Conservation (phyloP, 1,140 invertebrate genomes). For the Oryzaephilus surinamensis region DNA sequence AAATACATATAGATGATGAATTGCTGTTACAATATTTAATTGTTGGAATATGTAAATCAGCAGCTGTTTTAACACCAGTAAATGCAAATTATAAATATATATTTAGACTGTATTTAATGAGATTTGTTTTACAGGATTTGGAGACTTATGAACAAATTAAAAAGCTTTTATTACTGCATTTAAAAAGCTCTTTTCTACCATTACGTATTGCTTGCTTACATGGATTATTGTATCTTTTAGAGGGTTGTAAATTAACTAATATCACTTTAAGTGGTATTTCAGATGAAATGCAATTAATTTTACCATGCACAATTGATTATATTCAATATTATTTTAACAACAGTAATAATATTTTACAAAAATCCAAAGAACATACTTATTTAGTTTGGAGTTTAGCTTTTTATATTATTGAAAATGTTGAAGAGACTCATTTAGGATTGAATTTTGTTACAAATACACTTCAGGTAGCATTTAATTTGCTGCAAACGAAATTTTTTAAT, state of each 20-base stretch:
- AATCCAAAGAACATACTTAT: conserved; percentile 53
- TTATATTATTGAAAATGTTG: conserved; percentile 53
- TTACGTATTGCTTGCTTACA: conserved; percentile 58
- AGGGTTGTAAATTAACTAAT: conserved; percentile 48
- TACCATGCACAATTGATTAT: conserved; percentile 57
- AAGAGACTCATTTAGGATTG: conserved; percentile 35
- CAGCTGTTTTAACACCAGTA: conserved; percentile 51
- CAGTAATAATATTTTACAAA: conserved; percentile 41
- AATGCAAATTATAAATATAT: conserved; percentile 11
- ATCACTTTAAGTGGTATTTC: conserved; percentile 43
- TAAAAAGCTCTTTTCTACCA: conserved; percentile 54
- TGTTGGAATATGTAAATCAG: conserved; percentile 57
- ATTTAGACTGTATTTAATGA: neutral
- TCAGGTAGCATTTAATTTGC: conserved; percentile 35
- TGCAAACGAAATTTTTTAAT: conserved; percentile 33
- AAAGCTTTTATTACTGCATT: conserved; percentile 49
- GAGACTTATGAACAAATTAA: conserved; percentile 50
- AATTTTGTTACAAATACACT: conserved; percentile 37
- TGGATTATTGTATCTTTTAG: conserved; percentile 66
- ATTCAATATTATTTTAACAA: conserved; percentile 52
- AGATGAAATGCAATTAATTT: conserved; percentile 48
- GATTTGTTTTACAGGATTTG: conserved; percentile 36
- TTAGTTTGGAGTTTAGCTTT: conserved; percentile 58
- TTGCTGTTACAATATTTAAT: conserved; percentile 58
- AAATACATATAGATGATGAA: conserved; percentile 58